Percentiles rank a stretch among this genome's conserved stretches.
Conservation (phyloP, 2,888 invertebrate species). For the Drosophila flavopinicola region DNA sequence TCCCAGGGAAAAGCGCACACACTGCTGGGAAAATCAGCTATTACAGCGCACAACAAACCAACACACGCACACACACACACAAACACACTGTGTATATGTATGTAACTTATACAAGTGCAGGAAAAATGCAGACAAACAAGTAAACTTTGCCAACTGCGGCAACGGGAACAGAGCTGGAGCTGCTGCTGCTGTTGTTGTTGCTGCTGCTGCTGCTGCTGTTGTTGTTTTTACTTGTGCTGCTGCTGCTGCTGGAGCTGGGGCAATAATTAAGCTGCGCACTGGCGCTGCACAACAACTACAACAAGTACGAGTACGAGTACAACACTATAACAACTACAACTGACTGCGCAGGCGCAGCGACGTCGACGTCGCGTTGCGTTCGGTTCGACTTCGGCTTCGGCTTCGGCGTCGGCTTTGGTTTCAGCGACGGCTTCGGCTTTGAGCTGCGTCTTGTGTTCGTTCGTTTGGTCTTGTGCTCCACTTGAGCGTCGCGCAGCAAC, state of each 20-base stretch:
- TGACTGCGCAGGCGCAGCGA: conserved; percentile 72
- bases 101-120: conserved; percentile 36
- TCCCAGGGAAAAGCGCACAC: conserved; percentile 65
- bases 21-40: conserved; percentile 34
- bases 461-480: conserved; percentile 62
- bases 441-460: conserved; percentile 3
- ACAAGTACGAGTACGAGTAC: conserved; percentile 21
- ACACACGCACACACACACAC: conserved; percentile 26
- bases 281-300: conserved; percentile 37
- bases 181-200: conserved; percentile 1
- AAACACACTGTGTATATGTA: conserved; percentile 10
- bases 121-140: conserved; percentile 81
- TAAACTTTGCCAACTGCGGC: conserved; percentile 67
- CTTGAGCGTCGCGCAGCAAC: conserved; percentile 75
- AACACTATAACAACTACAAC: conserved; percentile 7
- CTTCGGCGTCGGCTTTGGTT: conserved; percentile 16
- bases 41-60: conserved; percentile 43
- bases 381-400: conserved; percentile 20
- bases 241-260: conserved; percentile 16
- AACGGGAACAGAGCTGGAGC: conserved; percentile 30
- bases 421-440: conserved; percentile 7
- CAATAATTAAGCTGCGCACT: conserved; percentile 75
- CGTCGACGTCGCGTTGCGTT: conserved; percentile 22
- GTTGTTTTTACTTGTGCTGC: conserved; percentile 11
- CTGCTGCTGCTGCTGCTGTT: conserved; percentile 9